Evolutionary conservation across 2,888 invertebrate genomes (phyloP), one percentile per base, ranked within the genome.

Genomic region (Drosophila helvetica): DNA sequence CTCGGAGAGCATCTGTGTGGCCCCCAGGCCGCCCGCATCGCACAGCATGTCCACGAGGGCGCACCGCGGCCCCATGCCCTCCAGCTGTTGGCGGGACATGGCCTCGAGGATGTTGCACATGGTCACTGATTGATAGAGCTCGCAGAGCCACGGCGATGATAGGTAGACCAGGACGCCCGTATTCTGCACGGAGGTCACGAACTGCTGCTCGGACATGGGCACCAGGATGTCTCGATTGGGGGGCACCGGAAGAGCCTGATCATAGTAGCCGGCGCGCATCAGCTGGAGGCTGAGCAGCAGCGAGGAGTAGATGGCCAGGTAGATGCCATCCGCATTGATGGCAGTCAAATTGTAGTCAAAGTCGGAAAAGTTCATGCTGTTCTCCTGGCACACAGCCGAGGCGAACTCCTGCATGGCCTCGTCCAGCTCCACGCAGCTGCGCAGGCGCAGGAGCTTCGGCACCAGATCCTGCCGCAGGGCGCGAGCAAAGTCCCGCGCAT

Each of bases 251-350:
- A 38, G 7, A 1, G 56, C 74, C 43, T 93, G 93, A n/a, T 93
- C 94, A 89, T 98, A 98, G 92, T 96, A 97, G 57, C 96, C 95
- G 46, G 94, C 93, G 68, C 95, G 94, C 53, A 96, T 94, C 22
- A 98, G 94, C 86, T 96, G 96, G 64, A 98, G 93, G 86, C 96
- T 97, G 0, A 98, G 93, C 50, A 97, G 92, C 22, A 98, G 92
- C 0, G 97, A 96, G 0, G 97, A 95, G 90, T 97, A 98, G 0
- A 97, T 96, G 1, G 98, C 97, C 73, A 98, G 92, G 90, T 98
- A 98, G 46, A 98, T 96, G 22, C 98, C 98, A 92, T 98, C 98
- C 1, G 98, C 98, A 91, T 98, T 98, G 93, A 98, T 96, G 50
- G 94, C 93, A 0, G 94, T 93, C 2, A 95, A 94, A 83, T 95